Conservation (phyloP, 2,113 vertebrate species). For the Sitta europaea region DNA sequence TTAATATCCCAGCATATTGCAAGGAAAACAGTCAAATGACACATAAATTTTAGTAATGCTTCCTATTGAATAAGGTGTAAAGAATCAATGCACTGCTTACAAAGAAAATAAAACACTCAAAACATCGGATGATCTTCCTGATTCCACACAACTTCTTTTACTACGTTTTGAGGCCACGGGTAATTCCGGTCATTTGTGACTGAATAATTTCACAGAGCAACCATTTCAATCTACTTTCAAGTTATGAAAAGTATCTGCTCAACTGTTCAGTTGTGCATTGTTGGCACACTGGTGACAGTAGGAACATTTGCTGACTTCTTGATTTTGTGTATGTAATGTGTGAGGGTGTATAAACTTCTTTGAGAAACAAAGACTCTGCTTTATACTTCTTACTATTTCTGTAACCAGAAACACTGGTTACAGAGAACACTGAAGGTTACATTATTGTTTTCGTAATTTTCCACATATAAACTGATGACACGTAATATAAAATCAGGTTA, state of each 20-base stretch:
- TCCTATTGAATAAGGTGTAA: background rate
- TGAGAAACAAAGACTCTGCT: background rate
- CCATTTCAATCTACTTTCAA: background rate
- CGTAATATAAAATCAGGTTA: background rate
- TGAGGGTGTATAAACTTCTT: background rate
- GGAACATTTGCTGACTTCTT: background rate
- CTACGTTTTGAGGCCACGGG: background rate
- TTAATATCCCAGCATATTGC: background rate
- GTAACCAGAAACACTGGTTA: background rate
- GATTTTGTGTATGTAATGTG: background rate
- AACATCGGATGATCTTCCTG: background rate
- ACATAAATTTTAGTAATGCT: background rate
- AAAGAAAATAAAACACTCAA: background rate
- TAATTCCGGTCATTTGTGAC: background rate
- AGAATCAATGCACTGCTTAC: background rate
- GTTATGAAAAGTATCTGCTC: background rate
- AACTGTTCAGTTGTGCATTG: background rate
- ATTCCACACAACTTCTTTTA: background rate
- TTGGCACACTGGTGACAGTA: background rate
- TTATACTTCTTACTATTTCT: background rate
- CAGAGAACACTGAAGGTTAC: background rate
- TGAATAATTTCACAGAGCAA: background rate
- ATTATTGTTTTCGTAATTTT: background rate
- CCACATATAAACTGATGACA: background rate
- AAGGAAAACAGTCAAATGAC: background rate